phyloP scores from a whole-genome alignment of 2,113 vertebrate genomes.

The rat (Rattus norvegicus) region DNA sequence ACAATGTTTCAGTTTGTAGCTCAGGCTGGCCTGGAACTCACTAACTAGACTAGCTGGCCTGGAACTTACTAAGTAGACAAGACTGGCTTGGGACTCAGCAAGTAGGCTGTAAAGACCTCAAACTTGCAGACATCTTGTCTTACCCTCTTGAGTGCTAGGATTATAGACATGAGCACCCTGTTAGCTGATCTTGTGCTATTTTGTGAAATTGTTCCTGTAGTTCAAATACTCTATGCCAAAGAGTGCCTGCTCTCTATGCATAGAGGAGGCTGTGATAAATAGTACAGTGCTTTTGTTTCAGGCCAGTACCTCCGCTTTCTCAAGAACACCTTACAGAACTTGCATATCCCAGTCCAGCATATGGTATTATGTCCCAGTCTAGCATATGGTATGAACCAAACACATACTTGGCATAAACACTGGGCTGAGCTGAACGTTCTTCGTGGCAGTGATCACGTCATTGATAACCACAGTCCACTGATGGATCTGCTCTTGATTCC shows the following conservation, averaged over 20 bases:
- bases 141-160: background rate
- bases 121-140: background rate
- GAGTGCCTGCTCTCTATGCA: background rate
- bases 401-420: background rate
- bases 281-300: background rate
- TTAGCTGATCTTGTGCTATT: background rate
- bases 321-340: background rate
- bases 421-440: background rate
- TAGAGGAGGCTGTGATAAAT: background rate
- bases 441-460: background rate
- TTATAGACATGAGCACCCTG: background rate
- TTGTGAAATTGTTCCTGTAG: background rate
- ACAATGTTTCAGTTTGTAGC: background rate
- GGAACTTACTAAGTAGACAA: background rate
- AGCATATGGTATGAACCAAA: background rate
- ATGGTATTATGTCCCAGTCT: background rate
- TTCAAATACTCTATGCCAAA: background rate
- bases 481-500: background rate
- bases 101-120: background rate
- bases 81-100: background rate
- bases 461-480: constrained; percentile 23
- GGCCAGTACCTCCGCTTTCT: background rate
- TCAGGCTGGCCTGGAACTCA: background rate
- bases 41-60: background rate
- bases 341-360: background rate